These are phyloP conservation scores for Eumacrocentrus americanus DNA, from an alignment of 2,888 invertebrate species.

Conservation along the genomic window DNA sequence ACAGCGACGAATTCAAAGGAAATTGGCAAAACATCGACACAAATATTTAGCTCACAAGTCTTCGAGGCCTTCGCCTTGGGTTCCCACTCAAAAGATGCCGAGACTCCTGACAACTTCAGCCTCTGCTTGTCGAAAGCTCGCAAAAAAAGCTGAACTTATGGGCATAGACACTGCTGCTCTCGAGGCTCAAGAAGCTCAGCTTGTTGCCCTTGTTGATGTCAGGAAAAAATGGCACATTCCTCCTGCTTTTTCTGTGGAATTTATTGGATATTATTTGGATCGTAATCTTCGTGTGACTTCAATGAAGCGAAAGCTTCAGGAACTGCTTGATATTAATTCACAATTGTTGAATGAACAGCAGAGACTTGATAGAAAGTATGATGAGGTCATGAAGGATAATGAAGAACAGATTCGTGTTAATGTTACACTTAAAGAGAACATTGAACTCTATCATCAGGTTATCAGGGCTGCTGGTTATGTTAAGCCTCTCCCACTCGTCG, in stretches of 20 bases:
- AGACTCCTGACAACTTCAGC: conserved; percentile 88
- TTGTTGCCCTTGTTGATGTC: conserved; percentile 81
- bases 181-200: conserved; percentile 83
- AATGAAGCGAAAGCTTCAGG: conserved; percentile 78
- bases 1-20: conserved; percentile 77
- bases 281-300: conserved; percentile 81
- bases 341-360: conserved; percentile 80
- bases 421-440: conserved; percentile 66
- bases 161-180: conserved; percentile 83
- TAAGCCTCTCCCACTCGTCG: conserved; percentile 51
- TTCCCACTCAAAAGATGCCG: conserved; percentile 94
- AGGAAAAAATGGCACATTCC: conserved; percentile 94
- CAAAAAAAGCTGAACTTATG: conserved; percentile 88
- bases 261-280: conserved; percentile 92
- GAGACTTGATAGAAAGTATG: conserved; percentile 76
- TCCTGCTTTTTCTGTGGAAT: conserved; percentile 93
- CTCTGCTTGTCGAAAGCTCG: conserved; percentile 81
- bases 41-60: conserved; percentile 81
- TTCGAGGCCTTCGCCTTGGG: conserved; percentile 82
- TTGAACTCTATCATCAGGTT: conserved; percentile 56
- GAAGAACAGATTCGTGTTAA: conserved; percentile 71
- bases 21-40: conserved; percentile 81
- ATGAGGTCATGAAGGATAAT: conserved; percentile 74
- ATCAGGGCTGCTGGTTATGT: conserved; percentile 52
- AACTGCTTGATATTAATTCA: conserved; percentile 76